A percentile compares a stretch with the other conserved stretches of the same genome.
Conservation (phyloP, 2,888 invertebrate genomes). For the Apeira syringaria region DNA sequence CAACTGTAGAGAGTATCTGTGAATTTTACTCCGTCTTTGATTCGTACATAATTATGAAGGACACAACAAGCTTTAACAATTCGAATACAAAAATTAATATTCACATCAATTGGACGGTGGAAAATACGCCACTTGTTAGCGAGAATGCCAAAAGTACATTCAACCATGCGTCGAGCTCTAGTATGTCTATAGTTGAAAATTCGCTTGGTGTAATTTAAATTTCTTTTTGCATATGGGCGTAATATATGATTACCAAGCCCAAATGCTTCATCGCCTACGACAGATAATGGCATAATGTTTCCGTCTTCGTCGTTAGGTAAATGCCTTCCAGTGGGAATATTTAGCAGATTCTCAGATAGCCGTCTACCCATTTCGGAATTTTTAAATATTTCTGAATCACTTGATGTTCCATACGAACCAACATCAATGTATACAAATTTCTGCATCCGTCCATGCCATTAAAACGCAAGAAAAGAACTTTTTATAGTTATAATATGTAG, state of each 20-base stretch:
- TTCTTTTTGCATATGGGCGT: conserved; percentile 39
- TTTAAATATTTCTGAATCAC: conserved; percentile 38
- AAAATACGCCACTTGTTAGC: conserved; percentile 28
- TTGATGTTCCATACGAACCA: conserved; percentile 21
- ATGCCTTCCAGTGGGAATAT: conserved; percentile 31
- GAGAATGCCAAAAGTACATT: conserved; percentile 29
- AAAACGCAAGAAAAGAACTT: conserved; percentile 31
- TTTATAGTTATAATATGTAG: conserved; percentile 38
- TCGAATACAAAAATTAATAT: conserved; percentile 4
- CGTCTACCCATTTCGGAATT: conserved; percentile 35
- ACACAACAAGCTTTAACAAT: conserved; percentile 8
- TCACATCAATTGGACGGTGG: conserved; percentile 26
- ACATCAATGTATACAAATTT: conserved; percentile 34
- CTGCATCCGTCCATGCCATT: conserved; percentile 30
- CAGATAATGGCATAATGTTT: conserved; percentile 33
- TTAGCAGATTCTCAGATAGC: conserved; percentile 25
- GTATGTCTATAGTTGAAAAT: conserved; percentile 28
- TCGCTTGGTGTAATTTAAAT: conserved; percentile 28
- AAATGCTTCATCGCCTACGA: conserved; percentile 44
- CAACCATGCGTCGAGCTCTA: conserved; percentile 24
- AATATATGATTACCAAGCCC: conserved; percentile 36
- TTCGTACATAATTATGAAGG: conserved; percentile 7
- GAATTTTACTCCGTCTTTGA: conserved; percentile 12
- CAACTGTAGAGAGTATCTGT: conserved; percentile 6
- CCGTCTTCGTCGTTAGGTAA: conserved; percentile 35